Evolutionary conservation across 2,888 invertebrate genomes (phyloP).

Genomic region (Malachius bipustulatus): DNA sequence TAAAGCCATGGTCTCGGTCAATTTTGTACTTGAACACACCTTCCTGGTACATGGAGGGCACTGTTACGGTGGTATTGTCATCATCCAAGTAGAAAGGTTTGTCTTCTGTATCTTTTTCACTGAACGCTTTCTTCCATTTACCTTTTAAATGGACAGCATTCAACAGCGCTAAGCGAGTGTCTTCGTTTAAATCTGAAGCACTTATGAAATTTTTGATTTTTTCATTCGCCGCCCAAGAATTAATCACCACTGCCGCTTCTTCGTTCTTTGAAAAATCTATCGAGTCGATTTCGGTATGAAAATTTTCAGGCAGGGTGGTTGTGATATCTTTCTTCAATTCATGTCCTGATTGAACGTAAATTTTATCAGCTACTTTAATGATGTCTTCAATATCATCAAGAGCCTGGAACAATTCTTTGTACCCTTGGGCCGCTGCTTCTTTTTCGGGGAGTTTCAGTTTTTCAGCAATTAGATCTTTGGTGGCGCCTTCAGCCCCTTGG

Average conservation of each 20-base stretch:
- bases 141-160: constrained; percentile 33
- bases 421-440: constrained; percentile 16
- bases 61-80: too few species aligned
- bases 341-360: constrained; percentile 48
- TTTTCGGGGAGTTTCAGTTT: constrained; percentile 24
- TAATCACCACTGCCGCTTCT: constrained; percentile 26
- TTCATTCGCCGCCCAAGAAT: constrained; percentile 31
- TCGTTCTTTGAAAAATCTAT: constrained; percentile 23
- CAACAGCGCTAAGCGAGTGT: constrained; percentile 27
- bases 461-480: constrained; percentile 26
- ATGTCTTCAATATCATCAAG: constrained; percentile 16
- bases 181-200: constrained; percentile 18
- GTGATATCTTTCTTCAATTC: constrained; percentile 44
- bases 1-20: too few species aligned
- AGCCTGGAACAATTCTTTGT: constrained; percentile 17
- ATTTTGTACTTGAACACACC: too few species aligned
- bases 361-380: constrained; percentile 34
- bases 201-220: constrained; percentile 28
- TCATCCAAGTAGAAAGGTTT: too few species aligned
- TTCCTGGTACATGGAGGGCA: too few species aligned
- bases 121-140: constrained; percentile 24
- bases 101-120: constrained; percentile 8
- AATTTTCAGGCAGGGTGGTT: constrained; percentile 45
- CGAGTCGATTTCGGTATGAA: constrained; percentile 46
- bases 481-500: constrained; percentile 27